Conservation (phyloP, 30 jellyfish, hydroid and myxozoan genomes). For the Chrysaora quinquecirrha region DNA sequence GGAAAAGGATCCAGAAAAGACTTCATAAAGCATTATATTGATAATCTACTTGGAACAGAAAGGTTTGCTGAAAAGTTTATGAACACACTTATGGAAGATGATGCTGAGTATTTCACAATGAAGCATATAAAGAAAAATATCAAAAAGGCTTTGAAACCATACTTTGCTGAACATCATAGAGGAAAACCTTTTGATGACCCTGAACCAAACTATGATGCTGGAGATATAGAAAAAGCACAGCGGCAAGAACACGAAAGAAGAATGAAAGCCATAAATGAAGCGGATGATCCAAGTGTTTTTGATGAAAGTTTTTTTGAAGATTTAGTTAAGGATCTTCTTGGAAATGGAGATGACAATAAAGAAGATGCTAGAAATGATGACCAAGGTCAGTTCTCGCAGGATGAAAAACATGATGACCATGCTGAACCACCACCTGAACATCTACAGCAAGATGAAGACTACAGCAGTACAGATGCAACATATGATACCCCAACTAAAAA, state of each 20-base stretch:
- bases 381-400: too few species aligned
- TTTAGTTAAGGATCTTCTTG: neutral
- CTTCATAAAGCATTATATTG: constrained; percentile 39
- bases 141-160: constrained; percentile 8
- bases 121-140: constrained; percentile 11
- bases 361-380: neutral
- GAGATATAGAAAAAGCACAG: constrained; percentile 28
- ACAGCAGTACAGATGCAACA: too few species aligned
- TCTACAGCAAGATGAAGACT: too few species aligned
- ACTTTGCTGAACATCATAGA: constrained; percentile 12
- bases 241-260: constrained; percentile 7
- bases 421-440: too few species aligned
- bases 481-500: too few species aligned
- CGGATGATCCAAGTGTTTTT: neutral
- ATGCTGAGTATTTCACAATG: constrained; percentile 17
- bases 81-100: constrained; percentile 28
- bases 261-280: constrained; percentile 19
- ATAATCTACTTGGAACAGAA: constrained; percentile 55
- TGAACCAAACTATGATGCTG: constrained; percentile 26
- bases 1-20: constrained; percentile 52
- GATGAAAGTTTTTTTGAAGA: neutral
- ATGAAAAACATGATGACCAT: too few species aligned
- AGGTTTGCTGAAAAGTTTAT: constrained; percentile 34
- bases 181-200: constrained; percentile 30
- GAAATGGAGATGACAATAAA: neutral